Conservation (phyloP, 2,113 vertebrate genomes). For the Poicephalus gulielmi region DNA sequence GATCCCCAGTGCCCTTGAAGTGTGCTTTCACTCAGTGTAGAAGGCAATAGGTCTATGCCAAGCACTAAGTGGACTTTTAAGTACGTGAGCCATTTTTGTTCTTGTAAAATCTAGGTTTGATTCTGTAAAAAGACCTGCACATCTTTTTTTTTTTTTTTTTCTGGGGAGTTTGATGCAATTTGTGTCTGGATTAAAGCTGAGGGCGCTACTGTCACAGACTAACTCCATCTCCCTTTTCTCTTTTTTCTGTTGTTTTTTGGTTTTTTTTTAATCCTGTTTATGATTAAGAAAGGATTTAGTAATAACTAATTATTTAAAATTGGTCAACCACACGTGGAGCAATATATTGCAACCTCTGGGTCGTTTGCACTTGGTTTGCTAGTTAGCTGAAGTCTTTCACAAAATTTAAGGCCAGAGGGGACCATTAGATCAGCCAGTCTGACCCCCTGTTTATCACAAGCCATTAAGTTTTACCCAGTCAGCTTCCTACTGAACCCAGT, state of each 20-base stretch:
- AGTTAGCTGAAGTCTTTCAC: background rate
- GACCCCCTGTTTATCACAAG: background rate
- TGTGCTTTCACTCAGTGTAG: slow-evolving; percentile 57
- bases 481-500: background rate
- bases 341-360: background rate
- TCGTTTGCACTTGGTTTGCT: background rate
- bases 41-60: slow-evolving; percentile 61
- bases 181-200: slow-evolving; percentile 4
- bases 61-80: slow-evolving; percentile 66
- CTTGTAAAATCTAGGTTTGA: slow-evolving; percentile 57
- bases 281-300: background rate
- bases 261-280: background rate
- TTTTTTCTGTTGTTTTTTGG: background rate
- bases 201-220: background rate
- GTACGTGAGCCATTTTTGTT: slow-evolving; percentile 52
- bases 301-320: background rate
- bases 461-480: slow-evolving; percentile 21
- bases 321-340: background rate
- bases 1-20: slow-evolving; percentile 72
- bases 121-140: slow-evolving; percentile 58
- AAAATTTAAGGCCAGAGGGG: slow-evolving; percentile 11
- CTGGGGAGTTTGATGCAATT: background rate
- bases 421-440: background rate
- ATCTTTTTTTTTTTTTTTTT: slow-evolving; percentile 19
- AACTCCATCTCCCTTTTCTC: background rate